Conservation (phyloP, 2,113 vertebrate genomes). For the Brachypteracias leptosomus region DNA sequence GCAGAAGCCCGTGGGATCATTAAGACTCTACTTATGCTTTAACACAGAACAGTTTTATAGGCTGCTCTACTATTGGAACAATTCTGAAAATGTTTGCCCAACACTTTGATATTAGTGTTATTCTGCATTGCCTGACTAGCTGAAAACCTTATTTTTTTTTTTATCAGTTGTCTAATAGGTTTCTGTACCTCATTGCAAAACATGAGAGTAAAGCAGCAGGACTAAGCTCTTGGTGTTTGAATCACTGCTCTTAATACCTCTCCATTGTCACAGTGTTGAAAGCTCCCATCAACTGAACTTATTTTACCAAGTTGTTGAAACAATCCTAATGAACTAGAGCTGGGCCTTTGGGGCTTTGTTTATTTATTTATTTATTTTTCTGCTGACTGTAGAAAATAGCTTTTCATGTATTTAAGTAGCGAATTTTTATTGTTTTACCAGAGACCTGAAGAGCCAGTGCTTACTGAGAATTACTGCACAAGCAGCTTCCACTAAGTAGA, state of each 20-base stretch:
- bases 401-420: constrained; percentile 1
- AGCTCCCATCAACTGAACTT: neutral
- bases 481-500: constrained; percentile 51
- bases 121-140: neutral
- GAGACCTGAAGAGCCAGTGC: neutral
- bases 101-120: accelerated
- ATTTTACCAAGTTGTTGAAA: neutral
- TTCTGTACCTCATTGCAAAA: neutral
- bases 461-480: constrained; percentile 48
- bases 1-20: neutral
- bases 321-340: neutral
- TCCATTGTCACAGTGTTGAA: neutral
- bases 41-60: neutral
- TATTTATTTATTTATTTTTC: neutral
- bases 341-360: neutral
- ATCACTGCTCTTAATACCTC: accelerated
- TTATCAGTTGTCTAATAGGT: neutral
- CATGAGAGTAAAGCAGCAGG: accelerated
- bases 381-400: neutral
- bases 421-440: neutral
- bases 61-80: neutral
- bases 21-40: neutral
- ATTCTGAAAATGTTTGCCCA: neutral
- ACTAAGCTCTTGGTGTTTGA: neutral
- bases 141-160: neutral